phyloP scores from a whole-genome alignment of 1,140 invertebrate species.

The Hormaphis cornu region DNA sequence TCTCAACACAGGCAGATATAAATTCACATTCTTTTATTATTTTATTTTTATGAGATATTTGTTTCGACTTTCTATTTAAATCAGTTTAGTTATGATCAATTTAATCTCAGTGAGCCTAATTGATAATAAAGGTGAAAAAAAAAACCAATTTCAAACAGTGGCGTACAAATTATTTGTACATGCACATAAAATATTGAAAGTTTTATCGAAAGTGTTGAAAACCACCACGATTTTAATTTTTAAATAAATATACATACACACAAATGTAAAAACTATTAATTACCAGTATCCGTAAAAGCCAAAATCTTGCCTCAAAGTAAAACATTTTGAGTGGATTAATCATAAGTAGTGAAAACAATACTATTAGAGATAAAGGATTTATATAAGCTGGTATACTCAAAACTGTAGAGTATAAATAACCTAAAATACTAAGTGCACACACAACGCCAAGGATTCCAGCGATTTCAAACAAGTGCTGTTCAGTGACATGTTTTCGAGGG shows the following conservation, averaged over 20 bases:
- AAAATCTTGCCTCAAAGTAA: constrained; percentile 63
- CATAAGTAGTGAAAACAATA: constrained; percentile 61
- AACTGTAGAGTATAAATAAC: constrained; percentile 58
- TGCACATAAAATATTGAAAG: no score
- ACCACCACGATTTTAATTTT: no score
- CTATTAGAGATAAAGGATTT: constrained; percentile 62
- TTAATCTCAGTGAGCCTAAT: no score
- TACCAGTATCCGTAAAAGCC: constrained; percentile 46
- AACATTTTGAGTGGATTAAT: constrained; percentile 73
- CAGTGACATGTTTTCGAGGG: constrained; percentile 74
- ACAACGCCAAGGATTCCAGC: constrained; percentile 74
- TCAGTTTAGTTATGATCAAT: no score
- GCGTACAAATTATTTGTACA: no score
- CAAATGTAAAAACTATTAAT: constrained; percentile 33
- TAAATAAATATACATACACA: no score
- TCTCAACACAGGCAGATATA: background rate
- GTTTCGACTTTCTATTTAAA: no score
- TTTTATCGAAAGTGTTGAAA: no score
- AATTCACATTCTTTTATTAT: background rate
- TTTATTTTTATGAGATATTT: no score
- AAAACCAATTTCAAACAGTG: no score
- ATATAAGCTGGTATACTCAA: constrained; percentile 68
- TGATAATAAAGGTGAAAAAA: no score
- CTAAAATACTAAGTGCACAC: constrained; percentile 63
- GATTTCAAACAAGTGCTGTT: constrained; percentile 78